Base-by-base conservation (phyloP, 2,888 invertebrate genomes). In the Orthosia incerta region DNA sequence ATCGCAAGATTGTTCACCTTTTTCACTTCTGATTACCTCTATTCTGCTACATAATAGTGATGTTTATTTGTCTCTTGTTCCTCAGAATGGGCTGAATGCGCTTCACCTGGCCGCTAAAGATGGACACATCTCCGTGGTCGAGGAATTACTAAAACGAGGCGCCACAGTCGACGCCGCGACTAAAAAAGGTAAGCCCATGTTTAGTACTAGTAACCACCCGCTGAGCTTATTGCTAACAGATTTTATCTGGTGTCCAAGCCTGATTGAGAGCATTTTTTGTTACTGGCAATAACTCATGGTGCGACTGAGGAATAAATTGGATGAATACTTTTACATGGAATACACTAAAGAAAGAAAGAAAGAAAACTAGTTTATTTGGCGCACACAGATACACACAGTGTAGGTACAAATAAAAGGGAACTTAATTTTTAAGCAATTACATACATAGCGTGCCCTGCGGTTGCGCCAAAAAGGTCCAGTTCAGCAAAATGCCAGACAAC, bases 21-120 rank as follows among this genome's bases (percentile, higher is more conserved):
- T 57, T 11, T 12, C 57, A 18, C 5, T 31, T 12, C 57, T 39
- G 12, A 12, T 12, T 12, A 57, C 0, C 57, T 57, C 4, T 12
- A 57, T 5, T 56, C 26, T 56, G 26, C 16, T 56, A 4, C 57
- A 31, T 18, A 31, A 11, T 26, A 31, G 16, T 68, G 13, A 77
- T n/a, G 0, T 1, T 15, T 1, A 20, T 15, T 46, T 57, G 1
- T 66, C 2, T 76, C 0, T 63, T 31, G 4, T 70, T 71, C 70
- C 61, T 11, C 96, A 99, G 98, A 99, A 99, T 95, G 99, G 99
- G 74, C 97, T 99, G 87, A 99, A 99, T 94, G 99, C 99, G 55
- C 97, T 99, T 85, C 99, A 99, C 95, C 97, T 99, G 91, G 99
- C 99, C 63, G 98, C 99, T 74, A 99, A 99, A 96, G 99, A 99